phyloP scores from a whole-genome alignment of 2,797 vertebrate species.

The Orestias chungarensis region DNA sequence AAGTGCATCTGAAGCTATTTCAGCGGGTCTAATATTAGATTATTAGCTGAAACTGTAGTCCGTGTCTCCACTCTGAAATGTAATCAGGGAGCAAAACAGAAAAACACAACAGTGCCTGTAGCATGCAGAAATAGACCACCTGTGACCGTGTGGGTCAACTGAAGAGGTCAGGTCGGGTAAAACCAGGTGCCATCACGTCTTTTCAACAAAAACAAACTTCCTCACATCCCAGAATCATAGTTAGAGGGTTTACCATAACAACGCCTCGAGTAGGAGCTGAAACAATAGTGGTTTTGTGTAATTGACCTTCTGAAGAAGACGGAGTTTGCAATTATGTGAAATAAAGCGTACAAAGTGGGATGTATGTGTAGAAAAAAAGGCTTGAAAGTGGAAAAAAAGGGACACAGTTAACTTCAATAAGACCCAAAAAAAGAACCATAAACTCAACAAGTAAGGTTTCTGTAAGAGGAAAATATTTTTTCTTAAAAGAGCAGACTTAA shows the following conservation, averaged over 20 bases:
- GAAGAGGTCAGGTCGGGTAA: constrained; percentile 32
- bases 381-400: constrained; percentile 27
- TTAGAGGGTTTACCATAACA: constrained; percentile 30
- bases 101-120: constrained; percentile 1
- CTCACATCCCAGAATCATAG: constrained; percentile 19
- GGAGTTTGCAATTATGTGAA: constrained; percentile 42
- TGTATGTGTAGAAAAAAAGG: not conserved
- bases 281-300: constrained; percentile 59
- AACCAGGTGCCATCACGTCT: constrained; percentile 31
- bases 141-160: constrained; percentile 33
- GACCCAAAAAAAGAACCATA: constrained; percentile 39
- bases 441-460: constrained; percentile 38
- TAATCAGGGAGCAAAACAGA: constrained; percentile 8
- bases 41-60: constrained; percentile 25
- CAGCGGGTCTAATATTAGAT: constrained; percentile 36
- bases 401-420: constrained; percentile 34
- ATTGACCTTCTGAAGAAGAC: constrained; percentile 49
- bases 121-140: constrained; percentile 15
- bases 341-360: constrained; percentile 14
- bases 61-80: not conserved
- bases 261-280: constrained; percentile 46
- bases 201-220: constrained; percentile 24
- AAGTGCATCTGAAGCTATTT: constrained; percentile 46
- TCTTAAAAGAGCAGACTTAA: constrained; percentile 42
- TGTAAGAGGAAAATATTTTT: not conserved